phyloP scores from a whole-genome alignment of 2,113 vertebrate species.

The Pangasianodon gigas region DNA sequence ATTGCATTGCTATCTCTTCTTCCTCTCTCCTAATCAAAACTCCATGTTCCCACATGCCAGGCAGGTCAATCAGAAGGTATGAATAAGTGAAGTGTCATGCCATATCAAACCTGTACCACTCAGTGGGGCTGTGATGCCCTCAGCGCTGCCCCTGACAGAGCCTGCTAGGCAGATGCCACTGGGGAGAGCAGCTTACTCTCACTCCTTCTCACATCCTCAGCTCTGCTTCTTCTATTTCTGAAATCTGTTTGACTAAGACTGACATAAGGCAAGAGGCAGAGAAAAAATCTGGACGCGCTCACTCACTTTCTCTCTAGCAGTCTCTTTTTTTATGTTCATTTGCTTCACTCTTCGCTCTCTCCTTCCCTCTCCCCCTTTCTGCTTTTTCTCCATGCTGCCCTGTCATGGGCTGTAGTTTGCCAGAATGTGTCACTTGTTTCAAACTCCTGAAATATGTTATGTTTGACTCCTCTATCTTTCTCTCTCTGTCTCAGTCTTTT shows the following conservation, averaged over 20 bases:
- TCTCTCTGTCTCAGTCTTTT: not conserved
- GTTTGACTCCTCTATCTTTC: slow-evolving; percentile 60
- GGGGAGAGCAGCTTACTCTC: slow-evolving; percentile 15
- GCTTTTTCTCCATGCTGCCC: no score
- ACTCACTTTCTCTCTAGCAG: slow-evolving; percentile 30
- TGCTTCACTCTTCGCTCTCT: not conserved
- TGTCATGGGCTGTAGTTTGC: slow-evolving; percentile 36
- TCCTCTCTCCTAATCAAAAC: slow-evolving; percentile 26
- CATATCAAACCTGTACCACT: slow-evolving; percentile 34
- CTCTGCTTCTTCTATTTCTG: slow-evolving; percentile 3
- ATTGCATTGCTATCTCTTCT: not conserved
- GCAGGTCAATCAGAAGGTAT: slow-evolving; percentile 43
- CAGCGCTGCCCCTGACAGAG: slow-evolving; percentile 30
- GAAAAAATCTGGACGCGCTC: slow-evolving; percentile 32
- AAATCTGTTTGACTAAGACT: slow-evolving; percentile 44
- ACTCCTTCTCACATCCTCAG: slow-evolving; percentile 8
- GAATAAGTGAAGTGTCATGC: slow-evolving; percentile 48
- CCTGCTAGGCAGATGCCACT: slow-evolving; percentile 13
- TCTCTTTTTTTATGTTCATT: slow-evolving; percentile 1
- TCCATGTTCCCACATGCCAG: slow-evolving; percentile 9
- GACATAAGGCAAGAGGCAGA: slow-evolving; percentile 35
- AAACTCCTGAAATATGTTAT: slow-evolving; percentile 61
- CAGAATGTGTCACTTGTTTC: slow-evolving; percentile 58
- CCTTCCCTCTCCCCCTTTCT: no score
- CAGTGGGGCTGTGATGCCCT: slow-evolving; percentile 5